Conservation (phyloP, 2,113 vertebrate species). For the Machaerirhynchus nigripectus region DNA sequence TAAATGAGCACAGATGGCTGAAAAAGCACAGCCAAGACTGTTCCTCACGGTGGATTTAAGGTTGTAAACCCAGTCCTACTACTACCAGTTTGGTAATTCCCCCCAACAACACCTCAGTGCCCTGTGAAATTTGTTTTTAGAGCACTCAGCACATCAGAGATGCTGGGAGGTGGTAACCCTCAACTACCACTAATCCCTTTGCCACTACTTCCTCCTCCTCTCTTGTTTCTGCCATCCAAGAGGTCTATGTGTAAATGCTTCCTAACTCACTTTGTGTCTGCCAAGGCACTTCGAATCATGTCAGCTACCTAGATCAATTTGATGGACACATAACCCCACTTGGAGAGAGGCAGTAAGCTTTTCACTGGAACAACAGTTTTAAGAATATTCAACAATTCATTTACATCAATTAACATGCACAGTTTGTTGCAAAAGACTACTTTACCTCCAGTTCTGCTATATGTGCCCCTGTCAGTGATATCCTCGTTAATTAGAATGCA, state of each 20-base stretch:
- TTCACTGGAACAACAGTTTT: background rate
- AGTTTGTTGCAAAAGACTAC: background rate
- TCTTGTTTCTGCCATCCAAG: background rate
- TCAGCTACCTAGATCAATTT: background rate
- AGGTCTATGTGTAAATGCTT: background rate
- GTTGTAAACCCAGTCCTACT: background rate
- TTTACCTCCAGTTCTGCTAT: background rate
- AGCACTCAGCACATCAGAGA: background rate
- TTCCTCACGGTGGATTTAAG: background rate
- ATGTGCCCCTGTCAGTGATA: background rate
- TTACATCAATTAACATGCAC: background rate
- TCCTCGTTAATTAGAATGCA: background rate
- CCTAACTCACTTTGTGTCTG: background rate
- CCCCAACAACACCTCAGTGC: background rate
- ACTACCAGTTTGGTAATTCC: background rate
- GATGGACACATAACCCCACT: background rate
- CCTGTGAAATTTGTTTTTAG: background rate
- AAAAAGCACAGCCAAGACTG: background rate
- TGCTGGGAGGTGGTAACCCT: background rate
- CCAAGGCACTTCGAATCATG: background rate
- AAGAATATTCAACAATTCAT: background rate
- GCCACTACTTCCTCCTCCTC: background rate
- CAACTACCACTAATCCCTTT: background rate
- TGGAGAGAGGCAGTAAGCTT: background rate
- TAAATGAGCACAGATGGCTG: background rate